A percentile compares a stretch with the other conserved stretches of the same genome.
These are phyloP conservation scores for Zelostemma sp. DNA, from an alignment of 1,140 invertebrate species.

Conservation along the genomic window DNA sequence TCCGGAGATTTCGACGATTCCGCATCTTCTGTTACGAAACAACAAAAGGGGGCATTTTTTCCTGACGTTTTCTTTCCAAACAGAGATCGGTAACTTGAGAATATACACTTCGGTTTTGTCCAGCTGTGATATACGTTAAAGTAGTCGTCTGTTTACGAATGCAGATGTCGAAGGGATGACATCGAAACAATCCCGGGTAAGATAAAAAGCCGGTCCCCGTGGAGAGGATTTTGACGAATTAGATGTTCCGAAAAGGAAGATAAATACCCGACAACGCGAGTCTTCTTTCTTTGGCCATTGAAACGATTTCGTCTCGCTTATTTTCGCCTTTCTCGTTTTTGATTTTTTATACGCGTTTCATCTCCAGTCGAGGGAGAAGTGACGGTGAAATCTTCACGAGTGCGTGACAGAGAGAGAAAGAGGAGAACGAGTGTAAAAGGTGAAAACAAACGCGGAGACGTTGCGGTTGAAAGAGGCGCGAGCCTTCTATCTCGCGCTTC, in stretches of 20 bases:
- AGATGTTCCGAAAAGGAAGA: too few relatives aligned
- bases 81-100: constrained; percentile 1
- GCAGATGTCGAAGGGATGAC: not conserved
- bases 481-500: constrained; percentile 42
- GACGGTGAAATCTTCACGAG: too few relatives aligned
- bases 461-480: constrained; percentile 13
- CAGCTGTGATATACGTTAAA: not conserved
- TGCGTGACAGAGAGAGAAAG: too few relatives aligned
- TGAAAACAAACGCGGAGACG: constrained; percentile 31
- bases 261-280: too few relatives aligned
- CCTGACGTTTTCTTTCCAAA: not conserved
- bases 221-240: too few relatives aligned
- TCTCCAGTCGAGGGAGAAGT: too few relatives aligned
- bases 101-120: not conserved
- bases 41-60: not conserved
- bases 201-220: too few relatives aligned
- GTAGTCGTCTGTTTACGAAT: not conserved
- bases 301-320: too few relatives aligned
- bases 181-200: not conserved
- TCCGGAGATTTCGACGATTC: not conserved
- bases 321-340: too few relatives aligned
- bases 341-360: too few relatives aligned
- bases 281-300: too few relatives aligned
- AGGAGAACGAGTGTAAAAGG: constrained; percentile 16
- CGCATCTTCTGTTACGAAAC: not conserved